Percentiles rank a stretch among this genome's conserved stretches.
phyloP scores from a whole-genome alignment of 2,888 invertebrate species.

The Eremobia ochroleuca region DNA sequence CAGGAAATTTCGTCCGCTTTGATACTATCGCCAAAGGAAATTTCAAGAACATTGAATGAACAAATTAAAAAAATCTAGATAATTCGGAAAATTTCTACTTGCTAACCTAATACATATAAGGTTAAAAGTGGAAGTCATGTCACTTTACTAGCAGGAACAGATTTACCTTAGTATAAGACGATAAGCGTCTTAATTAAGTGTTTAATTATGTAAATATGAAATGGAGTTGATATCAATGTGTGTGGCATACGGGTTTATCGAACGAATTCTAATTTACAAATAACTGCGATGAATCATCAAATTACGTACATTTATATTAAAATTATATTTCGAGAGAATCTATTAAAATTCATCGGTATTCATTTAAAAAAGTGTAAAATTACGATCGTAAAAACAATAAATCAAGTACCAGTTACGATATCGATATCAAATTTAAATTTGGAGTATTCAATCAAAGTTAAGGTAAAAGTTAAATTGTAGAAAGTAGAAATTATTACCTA shows the following conservation, averaged over 20 bases:
- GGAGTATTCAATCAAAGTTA: constrained; percentile 13
- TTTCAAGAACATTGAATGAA: too few species aligned
- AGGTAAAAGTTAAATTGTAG: constrained; percentile 9
- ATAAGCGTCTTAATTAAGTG: neutral
- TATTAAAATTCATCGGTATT: constrained; percentile 24
- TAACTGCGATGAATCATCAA: constrained; percentile 30
- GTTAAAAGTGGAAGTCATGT: neutral
- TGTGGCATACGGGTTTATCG: constrained; percentile 29
- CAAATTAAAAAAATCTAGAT: too few species aligned
- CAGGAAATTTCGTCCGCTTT: too few species aligned
- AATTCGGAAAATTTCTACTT: too few species aligned
- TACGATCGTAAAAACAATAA: constrained; percentile 35
- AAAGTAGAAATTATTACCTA: constrained; percentile 10
- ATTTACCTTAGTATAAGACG: neutral
- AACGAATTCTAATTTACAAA: constrained; percentile 27
- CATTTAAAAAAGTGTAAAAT: constrained; percentile 38
- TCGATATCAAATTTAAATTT: constrained; percentile 4
- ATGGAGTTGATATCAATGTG: neutral
- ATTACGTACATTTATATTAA: constrained; percentile 17
- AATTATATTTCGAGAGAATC: constrained; percentile 6
- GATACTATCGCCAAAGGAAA: too few species aligned
- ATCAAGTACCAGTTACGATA: constrained; percentile 20
- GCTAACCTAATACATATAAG: too few species aligned
- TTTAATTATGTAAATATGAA: constrained; percentile 12
- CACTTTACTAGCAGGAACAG: neutral